phyloP scores from a whole-genome alignment of 2,888 invertebrate genomes.

The Melinaea menophilus region DNA sequence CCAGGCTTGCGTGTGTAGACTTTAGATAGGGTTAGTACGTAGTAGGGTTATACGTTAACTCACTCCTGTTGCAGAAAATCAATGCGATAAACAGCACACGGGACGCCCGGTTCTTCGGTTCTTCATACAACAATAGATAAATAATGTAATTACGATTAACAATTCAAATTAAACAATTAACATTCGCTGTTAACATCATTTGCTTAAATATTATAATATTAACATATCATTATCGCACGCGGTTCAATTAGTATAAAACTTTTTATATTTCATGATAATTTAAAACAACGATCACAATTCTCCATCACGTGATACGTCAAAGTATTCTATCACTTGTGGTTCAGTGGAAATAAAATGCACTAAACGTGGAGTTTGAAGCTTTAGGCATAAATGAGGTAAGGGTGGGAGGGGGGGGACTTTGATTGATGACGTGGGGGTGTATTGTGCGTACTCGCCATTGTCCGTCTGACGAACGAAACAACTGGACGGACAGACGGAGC shows the following conservation, averaged over 20 bases:
- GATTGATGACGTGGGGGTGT: constrained; percentile 66
- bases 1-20: constrained; percentile 5
- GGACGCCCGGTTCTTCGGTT: neutral
- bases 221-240: no score
- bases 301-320: no score
- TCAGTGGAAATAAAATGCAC: constrained; percentile 17
- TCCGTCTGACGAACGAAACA: constrained; percentile 70
- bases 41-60: neutral
- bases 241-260: no score
- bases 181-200: no score
- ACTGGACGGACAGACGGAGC: constrained; percentile 57
- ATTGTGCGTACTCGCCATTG: constrained; percentile 64
- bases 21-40: constrained; percentile 7
- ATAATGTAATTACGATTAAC: neutral
- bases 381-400: constrained; percentile 20
- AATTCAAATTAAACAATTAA: constrained; percentile 1
- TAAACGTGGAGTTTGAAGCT: constrained; percentile 27
- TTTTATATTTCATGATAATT: no score
- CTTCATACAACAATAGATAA: neutral
- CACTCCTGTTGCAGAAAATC: constrained; percentile 5
- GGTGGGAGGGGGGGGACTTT: constrained; percentile 43
- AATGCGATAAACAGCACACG: neutral
- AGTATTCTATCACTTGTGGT: no score
- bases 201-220: constrained; percentile 1
- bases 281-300: no score